Conservation (phyloP, 2,888 invertebrate species). For the Prosapia bicincta region DNA sequence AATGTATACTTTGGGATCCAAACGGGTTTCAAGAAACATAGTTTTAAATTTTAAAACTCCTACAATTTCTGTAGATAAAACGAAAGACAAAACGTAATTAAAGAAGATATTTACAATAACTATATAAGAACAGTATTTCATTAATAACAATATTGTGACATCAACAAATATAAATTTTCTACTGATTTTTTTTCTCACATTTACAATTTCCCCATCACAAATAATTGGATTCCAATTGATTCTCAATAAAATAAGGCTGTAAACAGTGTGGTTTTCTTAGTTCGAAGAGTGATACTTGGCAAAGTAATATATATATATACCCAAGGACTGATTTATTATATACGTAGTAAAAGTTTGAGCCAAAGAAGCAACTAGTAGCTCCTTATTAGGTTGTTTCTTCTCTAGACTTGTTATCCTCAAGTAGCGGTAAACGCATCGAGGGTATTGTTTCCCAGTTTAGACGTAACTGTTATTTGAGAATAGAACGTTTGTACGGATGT, state of each 20-base stretch:
- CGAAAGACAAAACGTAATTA: no score
- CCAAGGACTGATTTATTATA: background rate
- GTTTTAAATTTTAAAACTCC: no score
- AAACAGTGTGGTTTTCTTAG: no score
- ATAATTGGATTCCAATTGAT: background rate
- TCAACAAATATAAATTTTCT: no score
- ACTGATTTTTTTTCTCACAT: no score
- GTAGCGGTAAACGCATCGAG: background rate
- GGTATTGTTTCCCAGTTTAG: background rate
- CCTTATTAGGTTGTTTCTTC: background rate
- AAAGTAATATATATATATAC: background rate
- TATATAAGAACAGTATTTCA: no score
- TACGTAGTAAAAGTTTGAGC: background rate
- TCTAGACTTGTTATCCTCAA: background rate
- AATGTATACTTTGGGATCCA: no score
- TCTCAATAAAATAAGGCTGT: background rate
- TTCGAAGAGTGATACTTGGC: background rate
- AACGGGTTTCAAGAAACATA: no score
- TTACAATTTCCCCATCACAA: no score
- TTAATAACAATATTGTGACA: no score
- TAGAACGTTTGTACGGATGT: background rate
- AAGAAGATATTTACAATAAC: no score
- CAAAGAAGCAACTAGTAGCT: background rate
- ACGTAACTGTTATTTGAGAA: background rate
- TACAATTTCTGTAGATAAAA: no score